Percentiles rank a stretch among this genome's conserved stretches.
These are phyloP conservation scores for Piprites chloris DNA, from an alignment of 2,113 vertebrate species.

Conservation along the genomic window DNA sequence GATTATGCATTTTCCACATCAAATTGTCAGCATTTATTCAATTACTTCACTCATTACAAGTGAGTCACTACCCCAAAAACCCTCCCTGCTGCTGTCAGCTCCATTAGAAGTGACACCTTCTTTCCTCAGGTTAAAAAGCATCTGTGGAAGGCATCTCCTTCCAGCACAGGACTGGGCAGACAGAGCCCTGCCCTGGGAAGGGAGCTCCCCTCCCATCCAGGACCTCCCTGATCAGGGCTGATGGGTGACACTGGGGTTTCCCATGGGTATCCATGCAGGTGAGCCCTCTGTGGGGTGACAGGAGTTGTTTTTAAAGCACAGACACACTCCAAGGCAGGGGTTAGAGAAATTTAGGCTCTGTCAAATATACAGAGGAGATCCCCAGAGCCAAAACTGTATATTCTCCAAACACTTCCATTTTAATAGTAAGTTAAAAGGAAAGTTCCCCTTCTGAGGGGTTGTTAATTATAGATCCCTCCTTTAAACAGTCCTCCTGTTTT, in stretches of 20 bases:
- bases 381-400: not conserved
- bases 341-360: conserved; percentile 16
- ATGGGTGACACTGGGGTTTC: not conserved
- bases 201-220: not conserved
- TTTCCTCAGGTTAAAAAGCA: not conserved
- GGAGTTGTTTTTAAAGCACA: not conserved
- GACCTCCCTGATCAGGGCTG: not conserved
- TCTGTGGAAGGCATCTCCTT: not conserved
- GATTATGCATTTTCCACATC: conserved; percentile 19
- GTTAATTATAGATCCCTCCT: conserved; percentile 64
- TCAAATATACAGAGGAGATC: conserved; percentile 18
- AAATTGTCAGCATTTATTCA: conserved; percentile 42
- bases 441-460: conserved; percentile 42
- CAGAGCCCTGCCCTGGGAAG: not conserved
- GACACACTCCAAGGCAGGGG: not conserved
- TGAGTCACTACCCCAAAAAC: not conserved
- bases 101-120: not conserved
- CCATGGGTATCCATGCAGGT: not conserved
- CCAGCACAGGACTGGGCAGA: not conserved
- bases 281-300: not conserved
- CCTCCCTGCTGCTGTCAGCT: conserved; percentile 11
- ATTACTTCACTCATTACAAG: conserved; percentile 29
- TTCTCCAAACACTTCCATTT: conserved; percentile 22
- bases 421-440: conserved; percentile 55
- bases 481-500: conserved; percentile 43